Evolutionary conservation across 2,113 vertebrate genomes (phyloP).

Genomic region (Chitala chitala): DNA sequence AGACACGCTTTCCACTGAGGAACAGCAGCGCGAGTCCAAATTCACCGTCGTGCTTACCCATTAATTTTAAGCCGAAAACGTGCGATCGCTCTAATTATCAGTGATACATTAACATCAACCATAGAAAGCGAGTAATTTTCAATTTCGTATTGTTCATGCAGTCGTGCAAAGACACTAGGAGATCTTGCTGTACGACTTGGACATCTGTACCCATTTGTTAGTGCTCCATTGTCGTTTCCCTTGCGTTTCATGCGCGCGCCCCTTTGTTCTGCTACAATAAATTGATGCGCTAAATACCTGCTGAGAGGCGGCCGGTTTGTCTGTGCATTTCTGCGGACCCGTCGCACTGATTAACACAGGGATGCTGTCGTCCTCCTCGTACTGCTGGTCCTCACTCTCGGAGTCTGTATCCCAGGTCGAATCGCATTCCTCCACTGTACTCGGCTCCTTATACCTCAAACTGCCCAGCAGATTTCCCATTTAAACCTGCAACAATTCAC

Average conservation of each 20-base stretch:
- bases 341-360: no score
- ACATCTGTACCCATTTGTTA: slow-evolving; percentile 2
- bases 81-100: not conserved
- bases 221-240: not conserved
- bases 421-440: slow-evolving; percentile 72
- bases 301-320: slow-evolving; percentile 39
- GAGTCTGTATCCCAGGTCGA: slow-evolving; percentile 74
- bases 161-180: no score
- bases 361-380: slow-evolving; percentile 56
- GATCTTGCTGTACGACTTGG: slow-evolving; percentile 4
- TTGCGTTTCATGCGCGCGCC: not conserved
- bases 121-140: not conserved
- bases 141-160: not conserved
- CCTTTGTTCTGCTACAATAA: slow-evolving; percentile 2
- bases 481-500: slow-evolving; percentile 35
- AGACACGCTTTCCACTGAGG: not conserved
- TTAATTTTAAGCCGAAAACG: not conserved
- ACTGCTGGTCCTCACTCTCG: slow-evolving; percentile 56
- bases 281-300: slow-evolving; percentile 46
- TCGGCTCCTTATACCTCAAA: slow-evolving; percentile 69
- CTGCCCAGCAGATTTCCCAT: slow-evolving; percentile 72
- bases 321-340: slow-evolving; percentile 42
- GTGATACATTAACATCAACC: not conserved
- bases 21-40: not conserved
- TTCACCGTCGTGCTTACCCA: no score